Base-by-base conservation (phyloP, 2,888 invertebrate genomes). In the Habrosyne pyritoides region DNA sequence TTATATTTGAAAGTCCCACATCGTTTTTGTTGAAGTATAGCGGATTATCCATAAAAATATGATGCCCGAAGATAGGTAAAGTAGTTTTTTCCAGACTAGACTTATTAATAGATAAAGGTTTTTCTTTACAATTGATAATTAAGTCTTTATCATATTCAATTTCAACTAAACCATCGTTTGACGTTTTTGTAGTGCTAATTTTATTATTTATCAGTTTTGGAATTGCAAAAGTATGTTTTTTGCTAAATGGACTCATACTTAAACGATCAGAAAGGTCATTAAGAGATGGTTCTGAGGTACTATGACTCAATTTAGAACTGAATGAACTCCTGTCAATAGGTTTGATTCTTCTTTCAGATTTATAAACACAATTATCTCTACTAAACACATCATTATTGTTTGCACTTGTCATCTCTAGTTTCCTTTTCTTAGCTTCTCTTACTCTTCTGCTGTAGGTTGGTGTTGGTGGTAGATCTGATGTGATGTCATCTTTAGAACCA, bases 81-180 rank as follows among this genome's bases (percentile, higher is more conserved):
- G 93, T 93, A 21, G 88, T 88, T 65, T 89, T 90, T 62, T 88
- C 89, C 59, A 76, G 64, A 50, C 69, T 68, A 48, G 64, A 63
- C 56, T 81, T 81, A 28, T 77, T 74, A 10, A 79, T 66, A 53
- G 71, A 33, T 47, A 84, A 53, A 56, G 88, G 88, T 72, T 87
- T 87, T 80, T 92, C 89, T 75, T 82, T 64, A 72, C 87, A 90
- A 67, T 84, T 92, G 47, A 87, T 85, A 26, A 87, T 86, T 85
- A 81, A 83, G 81, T 82, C 89, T 72, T 80, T 69, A 51, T 91
- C 93, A 79, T 94, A 94, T 79, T 94, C 94, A 61, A 94, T 94
- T 79, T 94, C 93, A 49, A 93, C 94, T 58, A 93, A 80, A 10
- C 93, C 93, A 71, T 93, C 86, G 52, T 87, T 93, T 1, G 85